These are phyloP conservation scores for Hippocampus zosterae DNA, from an alignment of 2,113 vertebrate genomes.

Conservation along the genomic window DNA sequence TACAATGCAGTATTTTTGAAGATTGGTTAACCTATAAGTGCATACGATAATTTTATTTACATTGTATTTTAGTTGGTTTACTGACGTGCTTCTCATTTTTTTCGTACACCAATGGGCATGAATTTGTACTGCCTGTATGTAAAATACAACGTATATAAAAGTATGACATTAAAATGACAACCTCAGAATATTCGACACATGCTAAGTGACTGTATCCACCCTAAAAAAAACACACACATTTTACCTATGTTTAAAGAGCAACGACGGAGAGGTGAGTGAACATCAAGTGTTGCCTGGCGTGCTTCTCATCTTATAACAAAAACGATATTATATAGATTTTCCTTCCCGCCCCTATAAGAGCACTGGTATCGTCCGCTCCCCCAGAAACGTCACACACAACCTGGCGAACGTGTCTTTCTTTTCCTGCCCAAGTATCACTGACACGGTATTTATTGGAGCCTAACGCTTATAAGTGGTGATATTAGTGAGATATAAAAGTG, in stretches of 20 bases:
- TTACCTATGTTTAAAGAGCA: not conserved
- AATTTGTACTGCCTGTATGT: not conserved
- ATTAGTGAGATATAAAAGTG: too few species aligned
- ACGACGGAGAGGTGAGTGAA: not conserved
- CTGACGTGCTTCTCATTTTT: not conserved
- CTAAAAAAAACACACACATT: not conserved
- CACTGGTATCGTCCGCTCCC: not conserved
- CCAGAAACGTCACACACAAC: not conserved
- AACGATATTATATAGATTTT: not conserved
- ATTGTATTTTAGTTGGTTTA: not conserved
- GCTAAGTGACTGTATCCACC: not conserved
- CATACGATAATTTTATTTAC: too few species aligned
- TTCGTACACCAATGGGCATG: not conserved
- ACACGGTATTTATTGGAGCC: too few species aligned
- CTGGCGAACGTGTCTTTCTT: not conserved
- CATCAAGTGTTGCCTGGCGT: not conserved
- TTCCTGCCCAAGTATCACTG: not conserved
- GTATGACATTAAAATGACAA: not conserved
- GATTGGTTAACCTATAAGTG: too few species aligned
- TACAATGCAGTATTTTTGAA: too few species aligned
- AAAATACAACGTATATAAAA: not conserved
- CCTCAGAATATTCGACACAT: not conserved
- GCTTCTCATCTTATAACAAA: not conserved
- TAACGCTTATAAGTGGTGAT: too few species aligned
- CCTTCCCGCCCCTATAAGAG: not conserved